Conservation (phyloP, 2,113 vertebrate genomes). For the Canis aureus region DNA sequence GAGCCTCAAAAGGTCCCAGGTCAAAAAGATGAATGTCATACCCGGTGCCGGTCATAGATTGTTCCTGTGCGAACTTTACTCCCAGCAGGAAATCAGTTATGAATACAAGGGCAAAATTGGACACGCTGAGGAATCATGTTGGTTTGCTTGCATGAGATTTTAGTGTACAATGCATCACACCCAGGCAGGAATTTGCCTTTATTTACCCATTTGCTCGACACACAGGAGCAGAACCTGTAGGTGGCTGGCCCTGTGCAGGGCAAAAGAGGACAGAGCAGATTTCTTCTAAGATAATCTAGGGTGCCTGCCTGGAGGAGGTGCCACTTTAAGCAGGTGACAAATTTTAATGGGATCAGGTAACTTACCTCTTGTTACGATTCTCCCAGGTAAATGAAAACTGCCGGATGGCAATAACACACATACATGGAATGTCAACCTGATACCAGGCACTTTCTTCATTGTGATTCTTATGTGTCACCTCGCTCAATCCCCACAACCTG, state of each 20-base stretch:
- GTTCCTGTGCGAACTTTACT: no score
- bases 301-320: background rate
- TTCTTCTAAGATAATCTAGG: background rate
- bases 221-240: rapidly evolving
- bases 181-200: background rate
- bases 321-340: no score
- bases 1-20: background rate
- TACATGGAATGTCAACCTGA: rapidly evolving
- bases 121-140: rapidly evolving
- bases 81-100: background rate
- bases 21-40: background rate
- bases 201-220: background rate
- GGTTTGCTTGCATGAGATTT: rapidly evolving
- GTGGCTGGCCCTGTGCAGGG: rapidly evolving
- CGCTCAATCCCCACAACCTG: rapidly evolving
- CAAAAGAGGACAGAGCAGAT: background rate
- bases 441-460: rapidly evolving
- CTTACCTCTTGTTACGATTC: background rate
- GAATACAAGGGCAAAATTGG: rapidly evolving
- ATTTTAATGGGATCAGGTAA: background rate
- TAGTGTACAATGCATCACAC: rapidly evolving
- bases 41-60: rapidly evolving
- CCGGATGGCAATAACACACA: rapidly evolving
- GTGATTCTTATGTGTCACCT: rapidly evolving
- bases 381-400: background rate